A percentile compares a stretch with the other conserved stretches of the same genome.
These are phyloP conservation scores for Tillus elongatus DNA, from an alignment of 2,888 invertebrate species.

Conservation along the genomic window DNA sequence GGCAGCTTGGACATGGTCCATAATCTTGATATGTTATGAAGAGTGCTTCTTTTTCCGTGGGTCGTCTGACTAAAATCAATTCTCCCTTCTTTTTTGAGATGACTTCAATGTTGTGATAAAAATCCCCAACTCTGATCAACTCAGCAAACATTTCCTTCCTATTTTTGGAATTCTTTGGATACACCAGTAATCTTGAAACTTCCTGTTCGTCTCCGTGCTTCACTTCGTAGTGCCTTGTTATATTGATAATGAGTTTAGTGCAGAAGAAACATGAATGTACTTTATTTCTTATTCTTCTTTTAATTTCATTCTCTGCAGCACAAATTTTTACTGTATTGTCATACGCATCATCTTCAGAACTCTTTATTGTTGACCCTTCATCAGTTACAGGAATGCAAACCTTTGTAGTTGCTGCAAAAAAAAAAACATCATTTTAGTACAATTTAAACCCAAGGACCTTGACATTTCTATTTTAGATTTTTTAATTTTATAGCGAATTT, in stretches of 20 bases:
- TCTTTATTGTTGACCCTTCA: too few relatives aligned
- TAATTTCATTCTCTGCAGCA: too few relatives aligned
- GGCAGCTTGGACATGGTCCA: constrained; percentile 10
- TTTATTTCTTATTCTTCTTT: constrained; percentile 7
- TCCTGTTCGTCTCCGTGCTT: constrained; percentile 4
- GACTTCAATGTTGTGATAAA: constrained; percentile 13
- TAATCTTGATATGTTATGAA: constrained; percentile 9
- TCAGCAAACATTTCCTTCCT: constrained; percentile 3
- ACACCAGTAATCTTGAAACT: constrained; percentile 9
- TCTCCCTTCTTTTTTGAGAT: constrained; percentile 8
- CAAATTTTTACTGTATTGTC: too few relatives aligned
- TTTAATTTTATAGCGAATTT: too few relatives aligned
- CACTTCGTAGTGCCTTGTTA: constrained; percentile 9
- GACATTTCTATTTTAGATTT: too few relatives aligned
- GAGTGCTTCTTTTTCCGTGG: constrained; percentile 2
- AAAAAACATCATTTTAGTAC: too few relatives aligned
- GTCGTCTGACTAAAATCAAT: constrained; percentile 10
- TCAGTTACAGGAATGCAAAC: too few relatives aligned
- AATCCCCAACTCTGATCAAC: constrained; percentile 9
- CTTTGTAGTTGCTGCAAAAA: too few relatives aligned
- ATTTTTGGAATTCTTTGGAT: constrained; percentile 8
- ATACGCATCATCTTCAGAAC: too few relatives aligned
- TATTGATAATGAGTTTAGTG: constrained; percentile 8
- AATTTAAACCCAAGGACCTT: too few relatives aligned
- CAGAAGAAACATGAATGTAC: constrained; percentile 10